Base-by-base conservation (phyloP, 2,888 invertebrate genomes). In the Diarsia mendica region DNA sequence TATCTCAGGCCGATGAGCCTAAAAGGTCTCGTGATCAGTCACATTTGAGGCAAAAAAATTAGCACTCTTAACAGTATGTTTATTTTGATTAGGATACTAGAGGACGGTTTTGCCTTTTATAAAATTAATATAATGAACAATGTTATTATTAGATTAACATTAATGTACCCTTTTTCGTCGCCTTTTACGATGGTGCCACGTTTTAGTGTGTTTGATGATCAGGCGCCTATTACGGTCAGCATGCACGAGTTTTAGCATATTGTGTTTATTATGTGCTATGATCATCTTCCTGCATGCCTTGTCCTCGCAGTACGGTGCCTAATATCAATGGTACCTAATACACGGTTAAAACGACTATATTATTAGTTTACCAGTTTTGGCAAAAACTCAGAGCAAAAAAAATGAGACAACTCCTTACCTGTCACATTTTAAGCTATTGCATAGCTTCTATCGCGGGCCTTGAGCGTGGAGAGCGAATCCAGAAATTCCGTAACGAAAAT, bases 11-110 rank as follows among this genome's bases (percentile, higher is more conserved):
- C 61, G 9, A 23, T 53, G 75, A 33, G 15, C 46, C 5, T 46
- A 9, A 33, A 15, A 51, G 51, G 74, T 73, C 44, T 51, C 28
- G 15, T 75, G 51, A 23, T 61, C 44, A 20, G 20, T 72, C 20
- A n/a, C 39, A n/a, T 13, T 63, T 44, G 13, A 3, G n/a, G 13
- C 2, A 44, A 44, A n/a, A n/a, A 15, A 63, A 63, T 63, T 44
- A 44, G n/a, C 44, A 63, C n/a, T 39, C 39, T 63, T 13, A 63
- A n/a, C n/a, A 13, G n/a, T 33, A 23, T 20, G 39, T 13, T 49
- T 49, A 64, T 49, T 39, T 6, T 49, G 48, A 64, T 49, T 39
- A 11, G 39, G 48, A 39, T 39, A 39, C 20, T 39, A 18, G 10
- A 23, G 15, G 20, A 33, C n/a, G 46, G 46, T 68, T 9, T 15